Conservation (phyloP, 1,140 invertebrate genomes). For the Prorops nasuta region DNA sequence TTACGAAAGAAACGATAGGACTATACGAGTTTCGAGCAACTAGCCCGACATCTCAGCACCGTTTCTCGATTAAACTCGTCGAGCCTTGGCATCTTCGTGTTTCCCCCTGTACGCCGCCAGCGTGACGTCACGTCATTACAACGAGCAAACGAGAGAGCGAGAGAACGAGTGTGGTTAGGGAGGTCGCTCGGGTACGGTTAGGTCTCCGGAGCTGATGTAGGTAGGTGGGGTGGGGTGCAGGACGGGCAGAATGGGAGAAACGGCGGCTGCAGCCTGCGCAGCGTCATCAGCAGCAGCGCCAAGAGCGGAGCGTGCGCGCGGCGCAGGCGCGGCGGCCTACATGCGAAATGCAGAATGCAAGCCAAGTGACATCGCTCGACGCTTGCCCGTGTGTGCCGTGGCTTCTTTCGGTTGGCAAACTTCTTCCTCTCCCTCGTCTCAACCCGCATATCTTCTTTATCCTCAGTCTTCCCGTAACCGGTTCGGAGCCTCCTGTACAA, state of each 20-base stretch:
- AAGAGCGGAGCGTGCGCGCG: background rate
- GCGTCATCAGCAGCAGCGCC: background rate
- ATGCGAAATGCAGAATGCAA: background rate
- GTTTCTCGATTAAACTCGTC: slow-evolving; percentile 1
- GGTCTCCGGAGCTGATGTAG: too few relatives aligned
- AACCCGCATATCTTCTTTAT: background rate
- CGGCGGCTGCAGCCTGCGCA: background rate
- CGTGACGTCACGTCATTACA: too few relatives aligned
- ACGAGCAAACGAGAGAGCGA: too few relatives aligned
- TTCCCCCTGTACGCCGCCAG: slow-evolving; percentile 14
- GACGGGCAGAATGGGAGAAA: too few relatives aligned
- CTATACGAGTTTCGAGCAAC: slow-evolving; percentile 12
- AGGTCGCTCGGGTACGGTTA: too few relatives aligned
- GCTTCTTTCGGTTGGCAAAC: background rate
- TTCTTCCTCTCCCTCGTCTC: background rate
- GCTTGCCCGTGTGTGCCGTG: slow-evolving; percentile 9
- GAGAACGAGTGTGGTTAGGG: too few relatives aligned
- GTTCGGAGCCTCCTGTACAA: slow-evolving; percentile 22
- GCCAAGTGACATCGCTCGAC: slow-evolving; percentile 11
- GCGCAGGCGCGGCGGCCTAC: background rate
- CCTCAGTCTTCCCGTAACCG: slow-evolving; percentile 11
- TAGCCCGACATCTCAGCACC: background rate
- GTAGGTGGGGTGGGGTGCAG: too few relatives aligned
- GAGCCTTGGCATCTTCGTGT: slow-evolving; percentile 21
- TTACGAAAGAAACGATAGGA: too few relatives aligned